phyloP scores from a whole-genome alignment of 2,888 invertebrate species.

The Rugalucina vietnamica region DNA sequence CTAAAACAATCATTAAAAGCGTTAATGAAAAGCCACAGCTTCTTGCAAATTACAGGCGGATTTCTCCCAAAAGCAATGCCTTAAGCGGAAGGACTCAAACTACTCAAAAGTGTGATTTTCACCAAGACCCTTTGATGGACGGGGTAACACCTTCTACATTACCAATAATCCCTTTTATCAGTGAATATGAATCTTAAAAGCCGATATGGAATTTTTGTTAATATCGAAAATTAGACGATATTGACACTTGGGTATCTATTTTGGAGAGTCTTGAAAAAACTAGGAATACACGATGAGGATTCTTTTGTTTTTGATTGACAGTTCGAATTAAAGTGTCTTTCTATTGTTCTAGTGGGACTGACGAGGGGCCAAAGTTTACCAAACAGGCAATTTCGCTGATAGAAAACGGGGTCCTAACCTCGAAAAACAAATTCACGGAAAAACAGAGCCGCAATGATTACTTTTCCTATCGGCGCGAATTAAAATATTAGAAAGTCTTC shows the following conservation, averaged over 20 bases:
- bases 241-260: slow-evolving; percentile 52
- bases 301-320: slow-evolving; percentile 66
- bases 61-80: neutral
- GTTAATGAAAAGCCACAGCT: too few species aligned
- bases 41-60: neutral
- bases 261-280: slow-evolving; percentile 13
- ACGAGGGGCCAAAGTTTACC: slow-evolving; percentile 52
- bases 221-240: slow-evolving; percentile 57
- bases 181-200: slow-evolving; percentile 48
- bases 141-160: slow-evolving; percentile 34
- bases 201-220: slow-evolving; percentile 41
- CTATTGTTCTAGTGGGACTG: slow-evolving; percentile 44
- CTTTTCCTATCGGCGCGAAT: slow-evolving; percentile 28
- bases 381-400: slow-evolving; percentile 63
- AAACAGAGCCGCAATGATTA: slow-evolving; percentile 34
- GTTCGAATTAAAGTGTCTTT: slow-evolving; percentile 57
- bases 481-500: slow-evolving; percentile 34
- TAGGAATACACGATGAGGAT: neutral
- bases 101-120: neutral
- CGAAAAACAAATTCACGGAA: slow-evolving; percentile 29
- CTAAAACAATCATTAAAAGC: too few species aligned
- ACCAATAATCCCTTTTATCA: slow-evolving; percentile 28
- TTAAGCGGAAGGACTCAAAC: neutral
- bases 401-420: slow-evolving; percentile 61
- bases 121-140: slow-evolving; percentile 33